These are phyloP conservation scores for Axinella damicornis DNA, from an alignment of 37 sponge, comb jelly and placozoan species.

Conservation along the genomic window DNA sequence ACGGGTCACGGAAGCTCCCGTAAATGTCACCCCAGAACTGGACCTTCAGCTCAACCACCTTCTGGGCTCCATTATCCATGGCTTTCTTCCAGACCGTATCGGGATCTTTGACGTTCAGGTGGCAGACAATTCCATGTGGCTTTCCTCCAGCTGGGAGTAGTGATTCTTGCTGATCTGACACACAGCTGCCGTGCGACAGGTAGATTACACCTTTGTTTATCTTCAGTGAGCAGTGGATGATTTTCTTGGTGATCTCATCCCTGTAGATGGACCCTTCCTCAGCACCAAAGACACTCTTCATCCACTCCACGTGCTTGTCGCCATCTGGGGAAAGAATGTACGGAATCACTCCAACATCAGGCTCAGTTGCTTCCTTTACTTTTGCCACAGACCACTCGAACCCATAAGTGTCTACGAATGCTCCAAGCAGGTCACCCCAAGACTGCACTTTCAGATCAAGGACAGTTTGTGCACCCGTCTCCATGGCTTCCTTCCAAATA, in stretches of 20 bases:
- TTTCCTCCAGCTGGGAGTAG: background rate
- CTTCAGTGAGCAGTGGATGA: constrained; percentile 47
- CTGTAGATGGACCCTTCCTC: constrained; percentile 5
- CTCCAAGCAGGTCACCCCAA: constrained; percentile 68
- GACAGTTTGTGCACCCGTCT: constrained; percentile 48
- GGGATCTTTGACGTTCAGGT: constrained; percentile 33
- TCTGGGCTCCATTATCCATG: constrained; percentile 51
- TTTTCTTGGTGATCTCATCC: constrained; percentile 18
- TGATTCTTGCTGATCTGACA: no score
- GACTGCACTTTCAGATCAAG: constrained; percentile 60
- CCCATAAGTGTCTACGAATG: constrained; percentile 25
- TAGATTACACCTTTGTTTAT: constrained; percentile 39
- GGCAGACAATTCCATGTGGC: constrained; percentile 28
- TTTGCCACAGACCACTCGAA: constrained; percentile 45
- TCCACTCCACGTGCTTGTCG: constrained; percentile 63
- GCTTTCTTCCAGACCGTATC: constrained; percentile 74
- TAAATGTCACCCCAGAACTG: constrained; percentile 71
- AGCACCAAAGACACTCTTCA: constrained; percentile 48
- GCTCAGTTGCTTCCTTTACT: no score
- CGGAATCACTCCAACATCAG: constrained; percentile 25
- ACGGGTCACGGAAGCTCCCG: constrained; percentile 60
- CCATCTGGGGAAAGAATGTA: constrained; percentile 56
- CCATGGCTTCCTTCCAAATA: constrained; percentile 40
- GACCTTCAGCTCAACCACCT: constrained; percentile 41
- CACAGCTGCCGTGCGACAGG: background rate